phyloP scores from a whole-genome alignment of 2,888 invertebrate genomes.

The Papilio gigon region DNA sequence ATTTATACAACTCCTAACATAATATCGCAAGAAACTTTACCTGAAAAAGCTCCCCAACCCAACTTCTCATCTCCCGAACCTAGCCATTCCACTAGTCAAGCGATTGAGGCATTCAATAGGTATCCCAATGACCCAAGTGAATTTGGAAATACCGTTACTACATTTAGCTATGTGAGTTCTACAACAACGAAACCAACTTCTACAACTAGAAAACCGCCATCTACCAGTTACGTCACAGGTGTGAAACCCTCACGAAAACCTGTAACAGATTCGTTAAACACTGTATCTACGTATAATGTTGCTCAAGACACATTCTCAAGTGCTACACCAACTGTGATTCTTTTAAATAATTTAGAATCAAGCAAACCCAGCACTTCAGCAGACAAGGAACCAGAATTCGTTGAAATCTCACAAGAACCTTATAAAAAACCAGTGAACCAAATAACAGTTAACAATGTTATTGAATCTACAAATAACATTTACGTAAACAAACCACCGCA shows the following conservation, averaged over 20 bases:
- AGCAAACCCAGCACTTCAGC: slow-evolving; percentile 59
- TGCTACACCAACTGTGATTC: slow-evolving; percentile 77
- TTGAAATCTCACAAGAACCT: slow-evolving; percentile 79
- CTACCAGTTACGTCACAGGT: slow-evolving; percentile 77
- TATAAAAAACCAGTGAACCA: slow-evolving; percentile 76
- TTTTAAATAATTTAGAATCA: slow-evolving; percentile 65
- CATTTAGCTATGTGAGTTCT: slow-evolving; percentile 71
- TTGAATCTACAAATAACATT: slow-evolving; percentile 82
- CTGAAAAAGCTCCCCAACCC: slow-evolving; percentile 54
- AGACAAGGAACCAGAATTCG: slow-evolving; percentile 67
- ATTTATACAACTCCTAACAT: slow-evolving; percentile 65
- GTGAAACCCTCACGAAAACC: slow-evolving; percentile 79
- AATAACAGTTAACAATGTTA: slow-evolving; percentile 84
- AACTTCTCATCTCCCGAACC: slow-evolving; percentile 67
- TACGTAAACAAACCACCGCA: slow-evolving; percentile 69
- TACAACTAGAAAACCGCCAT: slow-evolving; percentile 68
- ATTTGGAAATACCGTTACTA: slow-evolving; percentile 69
- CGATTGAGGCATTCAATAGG: slow-evolving; percentile 73
- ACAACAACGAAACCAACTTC: slow-evolving; percentile 63
- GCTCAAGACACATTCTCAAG: slow-evolving; percentile 74
- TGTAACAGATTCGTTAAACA: slow-evolving; percentile 57
- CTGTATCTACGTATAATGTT: slow-evolving; percentile 62
- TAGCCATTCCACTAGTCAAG: slow-evolving; percentile 75
- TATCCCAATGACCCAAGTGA: slow-evolving; percentile 74
- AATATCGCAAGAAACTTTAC: slow-evolving; percentile 59